phyloP scores from a whole-genome alignment of 2,113 vertebrate genomes.

The Antidorcas marsupialis region DNA sequence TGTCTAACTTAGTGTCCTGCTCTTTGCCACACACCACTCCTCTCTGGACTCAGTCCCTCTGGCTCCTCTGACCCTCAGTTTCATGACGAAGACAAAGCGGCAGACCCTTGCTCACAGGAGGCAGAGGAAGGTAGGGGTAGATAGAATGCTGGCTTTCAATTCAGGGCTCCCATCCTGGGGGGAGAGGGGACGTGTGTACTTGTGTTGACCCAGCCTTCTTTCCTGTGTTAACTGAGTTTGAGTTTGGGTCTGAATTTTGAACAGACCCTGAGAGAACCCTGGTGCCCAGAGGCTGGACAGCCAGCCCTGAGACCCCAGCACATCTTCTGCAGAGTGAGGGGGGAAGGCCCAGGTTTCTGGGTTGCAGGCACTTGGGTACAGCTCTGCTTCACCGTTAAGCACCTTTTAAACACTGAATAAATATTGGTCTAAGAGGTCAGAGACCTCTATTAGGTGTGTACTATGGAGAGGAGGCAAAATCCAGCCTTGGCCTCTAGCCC shows the following conservation, averaged over 20 bases:
- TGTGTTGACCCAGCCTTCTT: not conserved
- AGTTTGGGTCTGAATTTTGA: not conserved
- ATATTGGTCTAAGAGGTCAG: not conserved
- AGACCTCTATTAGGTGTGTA: not conserved
- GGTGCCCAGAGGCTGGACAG: not conserved
- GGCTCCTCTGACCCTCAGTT: not conserved
- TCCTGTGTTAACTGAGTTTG: not conserved
- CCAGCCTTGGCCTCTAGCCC: not conserved
- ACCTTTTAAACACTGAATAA: not conserved
- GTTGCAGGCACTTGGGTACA: not conserved
- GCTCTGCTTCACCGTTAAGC: not conserved
- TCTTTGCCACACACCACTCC: not conserved
- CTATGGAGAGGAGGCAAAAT: not conserved
- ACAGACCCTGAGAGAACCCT: not conserved
- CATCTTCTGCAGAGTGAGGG: not conserved
- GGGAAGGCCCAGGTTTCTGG: not conserved
- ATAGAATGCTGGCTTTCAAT: not conserved
- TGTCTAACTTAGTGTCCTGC: not conserved
- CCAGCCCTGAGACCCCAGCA: not conserved
- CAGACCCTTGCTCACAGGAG: not conserved
- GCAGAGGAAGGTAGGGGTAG: not conserved
- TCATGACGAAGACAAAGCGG: not conserved
- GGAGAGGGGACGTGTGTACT: not conserved
- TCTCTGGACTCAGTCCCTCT: not conserved
- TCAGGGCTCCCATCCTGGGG: not conserved